Conservation (phyloP, 2,888 invertebrate species). For the Cremastinae sp. region DNA sequence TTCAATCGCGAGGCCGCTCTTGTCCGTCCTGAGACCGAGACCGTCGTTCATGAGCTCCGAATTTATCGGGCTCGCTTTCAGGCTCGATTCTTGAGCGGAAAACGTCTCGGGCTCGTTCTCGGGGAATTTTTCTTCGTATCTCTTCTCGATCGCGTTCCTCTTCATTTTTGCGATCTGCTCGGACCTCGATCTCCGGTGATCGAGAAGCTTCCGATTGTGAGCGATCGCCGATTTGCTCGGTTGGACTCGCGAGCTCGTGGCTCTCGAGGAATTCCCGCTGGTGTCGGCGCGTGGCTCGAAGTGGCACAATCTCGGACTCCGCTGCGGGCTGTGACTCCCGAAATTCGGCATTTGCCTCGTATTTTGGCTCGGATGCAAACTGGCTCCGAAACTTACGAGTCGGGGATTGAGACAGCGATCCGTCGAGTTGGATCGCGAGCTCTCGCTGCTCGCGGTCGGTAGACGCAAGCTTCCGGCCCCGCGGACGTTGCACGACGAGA, state of each 20-base stretch:
- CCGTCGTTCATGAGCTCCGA: constrained; percentile 73
- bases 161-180: constrained; percentile 75
- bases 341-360: constrained; percentile 78
- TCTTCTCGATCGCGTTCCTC: constrained; percentile 46
- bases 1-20: constrained; percentile 72
- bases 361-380: constrained; percentile 77
- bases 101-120: background rate
- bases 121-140: constrained; percentile 16
- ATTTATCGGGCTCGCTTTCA: constrained; percentile 22
- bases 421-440: constrained; percentile 77
- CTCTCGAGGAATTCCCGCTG: constrained; percentile 47
- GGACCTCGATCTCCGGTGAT: constrained; percentile 75
- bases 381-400: constrained; percentile 73
- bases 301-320: constrained; percentile 77
- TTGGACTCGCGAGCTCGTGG: constrained; percentile 58
- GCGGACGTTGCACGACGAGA: constrained; percentile 49
- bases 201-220: constrained; percentile 74
- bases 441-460: constrained; percentile 73
- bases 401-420: constrained; percentile 75
- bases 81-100: background rate
- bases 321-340: constrained; percentile 76
- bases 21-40: constrained; percentile 77
- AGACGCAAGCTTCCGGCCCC: constrained; percentile 51
- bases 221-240: constrained; percentile 59
- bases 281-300: constrained; percentile 71